These are phyloP conservation scores for Scolopax rusticola DNA, from an alignment of 2,797 vertebrate species.

Conservation along the genomic window DNA sequence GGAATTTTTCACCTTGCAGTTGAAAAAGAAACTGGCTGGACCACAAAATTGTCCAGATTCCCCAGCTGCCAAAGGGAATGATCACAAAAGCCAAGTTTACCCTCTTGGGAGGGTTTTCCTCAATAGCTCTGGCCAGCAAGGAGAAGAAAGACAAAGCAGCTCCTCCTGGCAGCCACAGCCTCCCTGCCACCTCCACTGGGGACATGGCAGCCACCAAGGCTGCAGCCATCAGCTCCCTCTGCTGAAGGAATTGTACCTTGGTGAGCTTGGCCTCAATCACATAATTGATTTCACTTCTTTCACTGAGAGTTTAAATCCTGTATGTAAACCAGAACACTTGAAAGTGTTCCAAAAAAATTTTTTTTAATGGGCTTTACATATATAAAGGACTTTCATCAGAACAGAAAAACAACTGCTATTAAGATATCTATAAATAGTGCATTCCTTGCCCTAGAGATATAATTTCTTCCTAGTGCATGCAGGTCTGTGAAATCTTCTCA, in stretches of 20 bases:
- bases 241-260: not conserved
- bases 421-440: not conserved
- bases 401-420: not conserved
- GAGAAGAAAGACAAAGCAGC: not conserved
- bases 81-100: not conserved
- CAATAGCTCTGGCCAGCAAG: fast-evolving
- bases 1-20: not conserved
- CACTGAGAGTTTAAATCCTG: not conserved
- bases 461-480: not conserved
- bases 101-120: not conserved
- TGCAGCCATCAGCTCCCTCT: not conserved
- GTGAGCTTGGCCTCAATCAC: not conserved
- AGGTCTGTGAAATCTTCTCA: not conserved
- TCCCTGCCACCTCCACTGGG: not conserved
- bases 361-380: not conserved
- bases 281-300: not conserved
- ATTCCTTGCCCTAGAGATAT: not conserved
- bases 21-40: not conserved
- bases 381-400: not conserved
- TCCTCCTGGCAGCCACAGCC: not conserved
- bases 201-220: not conserved
- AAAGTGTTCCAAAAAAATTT: not conserved
- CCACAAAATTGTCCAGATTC: not conserved
- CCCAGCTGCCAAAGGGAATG: not conserved
- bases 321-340: not conserved